Base-by-base conservation (phyloP, 2,797 vertebrate genomes). In the Tarsius wallacei region DNA sequence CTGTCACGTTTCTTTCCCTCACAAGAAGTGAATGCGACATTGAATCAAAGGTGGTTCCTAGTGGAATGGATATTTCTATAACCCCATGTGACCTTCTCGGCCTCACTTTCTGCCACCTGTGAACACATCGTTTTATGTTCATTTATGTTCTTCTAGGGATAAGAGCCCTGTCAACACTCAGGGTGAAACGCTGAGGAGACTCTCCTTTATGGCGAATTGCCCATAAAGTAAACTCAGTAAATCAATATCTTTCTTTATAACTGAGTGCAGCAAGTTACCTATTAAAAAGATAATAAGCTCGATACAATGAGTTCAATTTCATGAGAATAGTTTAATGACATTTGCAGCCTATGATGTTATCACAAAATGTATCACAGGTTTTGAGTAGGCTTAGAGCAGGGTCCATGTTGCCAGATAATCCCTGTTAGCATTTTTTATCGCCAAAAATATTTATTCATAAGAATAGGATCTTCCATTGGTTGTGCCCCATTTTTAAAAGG, bases 191-290 rank as follows among this genome's bases (percentile, higher is more conserved):
- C 76, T 55, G n/a, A 84, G 53, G 68, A 96, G 47, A 78, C 42
- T 57, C 59, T 36, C 51, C 28, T 96, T 94, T 76, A 82, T 26
- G 63, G 73, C 17, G 78, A 91, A 85, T 31, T 47, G 53, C 74
- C 97, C 91, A 51, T 76, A 95, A 96, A 95, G 17, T 80, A 88
- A 96, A 81, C 49, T 31, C 49, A 89, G 77, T 63, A 74, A 96
- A 83, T 59, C 82, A 87, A 83, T 87, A 59, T 10, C 63, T 82
- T 77, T 64, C 76, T 93, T 82, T 76, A 28, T 85, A 88, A 83
- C 90, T 85, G 36, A 84, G 11, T 7, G 21, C 31, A 85, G 73
- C 57, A 76, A 33, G 81, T 57, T 92, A 73, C 64, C 96, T 96
- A 73, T 86, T 91, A 93, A 95, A 93, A 87, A 19, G 59, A 1